Conservation (phyloP, 2,797 vertebrate genomes). For the Psittacula echo region DNA sequence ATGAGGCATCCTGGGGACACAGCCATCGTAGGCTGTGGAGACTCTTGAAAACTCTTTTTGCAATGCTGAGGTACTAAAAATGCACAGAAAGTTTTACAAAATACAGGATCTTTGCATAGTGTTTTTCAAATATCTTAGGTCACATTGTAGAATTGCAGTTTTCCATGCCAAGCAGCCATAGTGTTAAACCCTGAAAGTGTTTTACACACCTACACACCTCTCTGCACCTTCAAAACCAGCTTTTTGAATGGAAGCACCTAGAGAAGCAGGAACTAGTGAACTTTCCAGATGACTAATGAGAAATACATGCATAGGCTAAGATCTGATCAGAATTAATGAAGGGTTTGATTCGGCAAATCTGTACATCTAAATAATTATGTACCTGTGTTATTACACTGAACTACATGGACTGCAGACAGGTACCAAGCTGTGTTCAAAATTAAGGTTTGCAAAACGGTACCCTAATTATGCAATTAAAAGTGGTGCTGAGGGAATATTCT, state of each 20-base stretch:
- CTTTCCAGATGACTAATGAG: background rate
- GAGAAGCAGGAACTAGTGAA: background rate
- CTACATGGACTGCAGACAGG: background rate
- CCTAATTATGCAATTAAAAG: background rate
- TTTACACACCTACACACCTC: background rate
- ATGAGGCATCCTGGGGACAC: background rate
- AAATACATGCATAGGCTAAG: background rate
- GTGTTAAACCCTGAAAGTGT: background rate
- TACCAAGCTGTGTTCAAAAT: background rate
- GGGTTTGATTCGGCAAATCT: background rate
- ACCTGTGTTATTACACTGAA: background rate
- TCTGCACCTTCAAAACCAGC: background rate
- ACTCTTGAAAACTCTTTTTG: background rate
- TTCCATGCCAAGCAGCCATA: background rate
- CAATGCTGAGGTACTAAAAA: background rate
- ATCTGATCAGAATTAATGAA: conserved; percentile 5
- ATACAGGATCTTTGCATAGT: background rate
- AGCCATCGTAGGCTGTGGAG: background rate
- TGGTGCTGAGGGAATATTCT: background rate
- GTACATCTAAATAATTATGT: background rate
- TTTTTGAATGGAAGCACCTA: background rate
- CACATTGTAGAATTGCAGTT: background rate
- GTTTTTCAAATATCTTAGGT: background rate
- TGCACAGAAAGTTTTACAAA: background rate
- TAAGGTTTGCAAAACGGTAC: background rate